Percentiles rank a stretch among this genome's conserved stretches.
Conservation (phyloP, 2,113 vertebrate genomes). For the Lophius piscatorius region DNA sequence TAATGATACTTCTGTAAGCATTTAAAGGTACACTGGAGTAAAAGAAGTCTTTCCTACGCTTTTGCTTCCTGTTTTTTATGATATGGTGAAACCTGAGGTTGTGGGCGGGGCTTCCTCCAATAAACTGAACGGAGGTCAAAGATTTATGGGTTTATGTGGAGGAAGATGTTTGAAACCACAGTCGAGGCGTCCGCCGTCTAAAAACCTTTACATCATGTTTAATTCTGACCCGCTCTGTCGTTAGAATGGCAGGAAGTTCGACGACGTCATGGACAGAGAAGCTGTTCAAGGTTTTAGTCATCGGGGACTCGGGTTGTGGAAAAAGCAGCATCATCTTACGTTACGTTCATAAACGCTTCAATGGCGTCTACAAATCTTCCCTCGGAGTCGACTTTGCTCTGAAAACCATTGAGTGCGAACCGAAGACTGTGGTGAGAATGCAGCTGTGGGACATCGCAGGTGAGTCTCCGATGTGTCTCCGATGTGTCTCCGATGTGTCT, state of each 20-base stretch:
- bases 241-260: constrained; percentile 6
- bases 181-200: too few species aligned
- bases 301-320: constrained; percentile 79
- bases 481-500: too few species aligned
- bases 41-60: too few species aligned
- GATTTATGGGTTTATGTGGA: constrained; percentile 13
- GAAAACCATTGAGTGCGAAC: constrained; percentile 86
- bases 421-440: constrained; percentile 84
- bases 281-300: constrained; percentile 46
- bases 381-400: constrained; percentile 89
- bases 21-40: too few species aligned
- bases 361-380: constrained; percentile 76
- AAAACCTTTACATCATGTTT: not conserved
- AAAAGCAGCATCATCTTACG: constrained; percentile 46
- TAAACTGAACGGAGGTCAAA: constrained; percentile 25
- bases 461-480: too few species aligned
- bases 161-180: too few species aligned
- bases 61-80: constrained; percentile 61
- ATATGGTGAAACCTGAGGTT: constrained; percentile 14
- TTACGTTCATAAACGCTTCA: constrained; percentile 37
- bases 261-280: constrained; percentile 3
- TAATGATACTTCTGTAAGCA: too few species aligned
- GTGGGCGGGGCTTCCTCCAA: not conserved
- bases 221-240: too few species aligned
- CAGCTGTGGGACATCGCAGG: constrained; percentile 91